Percentiles rank a stretch among this genome's conserved stretches.
Conservation (phyloP, 1,140 invertebrate species). For the Cardiocondyla obscurior region DNA sequence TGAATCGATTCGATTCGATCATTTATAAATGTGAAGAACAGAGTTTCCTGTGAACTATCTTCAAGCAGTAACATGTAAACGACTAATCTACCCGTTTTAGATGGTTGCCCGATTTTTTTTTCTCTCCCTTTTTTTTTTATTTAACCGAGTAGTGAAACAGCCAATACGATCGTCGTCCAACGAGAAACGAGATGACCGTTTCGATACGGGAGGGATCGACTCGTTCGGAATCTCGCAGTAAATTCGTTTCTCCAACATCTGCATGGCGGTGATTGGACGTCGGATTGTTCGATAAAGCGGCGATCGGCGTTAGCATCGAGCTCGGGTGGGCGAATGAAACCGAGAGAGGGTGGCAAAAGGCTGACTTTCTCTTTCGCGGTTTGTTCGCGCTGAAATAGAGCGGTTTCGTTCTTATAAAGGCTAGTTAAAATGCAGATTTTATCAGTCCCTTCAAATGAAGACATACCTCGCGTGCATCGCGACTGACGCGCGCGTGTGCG, state of each 20-base stretch:
- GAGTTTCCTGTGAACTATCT: background rate
- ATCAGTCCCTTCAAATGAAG: background rate
- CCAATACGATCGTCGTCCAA: conserved; percentile 24
- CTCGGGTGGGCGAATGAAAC: conserved; percentile 14
- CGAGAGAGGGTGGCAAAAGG: conserved; percentile 3
- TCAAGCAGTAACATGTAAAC: conserved; percentile 12
- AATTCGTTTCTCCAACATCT: conserved; percentile 51
- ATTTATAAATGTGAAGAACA: background rate
- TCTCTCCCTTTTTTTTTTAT: background rate
- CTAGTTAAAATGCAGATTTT: conserved; percentile 43
- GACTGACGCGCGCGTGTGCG: background rate
- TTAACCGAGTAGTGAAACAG: conserved; percentile 15
- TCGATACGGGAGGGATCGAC: background rate
- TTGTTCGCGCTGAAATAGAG: conserved; percentile 30
- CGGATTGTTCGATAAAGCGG: conserved; percentile 47
- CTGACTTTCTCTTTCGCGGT: conserved; percentile 35
- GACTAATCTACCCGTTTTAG: conserved; percentile 36
- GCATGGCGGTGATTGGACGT: conserved; percentile 29
- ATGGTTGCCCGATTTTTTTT: background rate
- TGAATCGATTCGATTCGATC: conserved; percentile 10
- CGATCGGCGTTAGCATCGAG: conserved; percentile 41
- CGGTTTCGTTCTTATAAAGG: conserved; percentile 35
- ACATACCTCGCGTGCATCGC: background rate
- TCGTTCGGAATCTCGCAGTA: conserved; percentile 46
- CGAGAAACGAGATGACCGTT: conserved; percentile 42